phyloP scores from a whole-genome alignment of 2,797 vertebrate genomes.

The Catostomus latipinnis region DNA sequence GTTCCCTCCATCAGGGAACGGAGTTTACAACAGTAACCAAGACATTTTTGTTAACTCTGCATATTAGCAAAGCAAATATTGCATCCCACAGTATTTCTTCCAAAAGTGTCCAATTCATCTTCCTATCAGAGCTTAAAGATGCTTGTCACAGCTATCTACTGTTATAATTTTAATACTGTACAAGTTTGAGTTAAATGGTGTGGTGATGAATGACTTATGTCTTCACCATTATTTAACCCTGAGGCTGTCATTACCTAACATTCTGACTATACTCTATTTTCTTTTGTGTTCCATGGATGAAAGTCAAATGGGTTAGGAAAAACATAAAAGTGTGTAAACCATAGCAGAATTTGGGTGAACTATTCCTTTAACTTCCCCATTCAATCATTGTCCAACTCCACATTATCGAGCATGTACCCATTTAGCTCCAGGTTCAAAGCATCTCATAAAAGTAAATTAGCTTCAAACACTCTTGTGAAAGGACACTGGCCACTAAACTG shows the following conservation, averaged over 20 bases:
- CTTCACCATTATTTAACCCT: constrained; percentile 72
- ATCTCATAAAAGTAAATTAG: constrained; percentile 19
- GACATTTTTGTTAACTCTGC: constrained; percentile 74
- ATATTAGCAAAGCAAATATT: constrained; percentile 77
- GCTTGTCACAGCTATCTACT: constrained; percentile 69
- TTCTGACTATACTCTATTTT: too few relatives aligned
- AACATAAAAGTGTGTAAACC: too few relatives aligned
- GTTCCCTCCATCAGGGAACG: too few relatives aligned
- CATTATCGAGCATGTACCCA: constrained; percentile 29
- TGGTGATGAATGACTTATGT: constrained; percentile 69
- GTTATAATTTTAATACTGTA: constrained; percentile 72
- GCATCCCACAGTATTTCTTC: constrained; percentile 70
- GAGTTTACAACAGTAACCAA: too few relatives aligned
- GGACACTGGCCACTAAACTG: constrained; percentile 63
- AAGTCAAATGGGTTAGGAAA: too few relatives aligned
- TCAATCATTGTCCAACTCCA: constrained; percentile 17
- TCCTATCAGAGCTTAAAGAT: constrained; percentile 67
- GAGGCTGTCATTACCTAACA: neutral
- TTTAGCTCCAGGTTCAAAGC: constrained; percentile 28
- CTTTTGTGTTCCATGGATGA: neutral
- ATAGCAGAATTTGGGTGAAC: too few relatives aligned
- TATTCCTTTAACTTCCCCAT: neutral
- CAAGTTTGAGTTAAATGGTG: neutral
- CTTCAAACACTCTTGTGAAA: constrained; percentile 12
- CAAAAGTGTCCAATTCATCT: constrained; percentile 63